Percentiles rank a stretch among this genome's conserved stretches.
phyloP scores from a whole-genome alignment of 2,113 vertebrate species.

The Seriola aureovittata region DNA sequence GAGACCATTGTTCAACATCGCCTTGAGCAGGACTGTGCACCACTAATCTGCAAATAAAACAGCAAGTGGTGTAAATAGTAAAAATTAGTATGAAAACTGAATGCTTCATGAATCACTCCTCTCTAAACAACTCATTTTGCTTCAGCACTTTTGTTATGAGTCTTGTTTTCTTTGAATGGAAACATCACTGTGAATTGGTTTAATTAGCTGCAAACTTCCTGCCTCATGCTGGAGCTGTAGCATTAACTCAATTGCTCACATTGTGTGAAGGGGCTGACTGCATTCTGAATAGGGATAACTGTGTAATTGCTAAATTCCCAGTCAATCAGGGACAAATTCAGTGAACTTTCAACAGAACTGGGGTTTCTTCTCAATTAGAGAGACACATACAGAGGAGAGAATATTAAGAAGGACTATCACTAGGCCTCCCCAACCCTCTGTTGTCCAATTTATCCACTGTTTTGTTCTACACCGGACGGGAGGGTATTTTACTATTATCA shows the following conservation, averaged over 20 bases:
- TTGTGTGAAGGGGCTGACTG: neutral
- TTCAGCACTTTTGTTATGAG: constrained; percentile 1
- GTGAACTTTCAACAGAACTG: too few relatives aligned
- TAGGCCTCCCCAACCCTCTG: neutral
- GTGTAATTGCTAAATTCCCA: too few relatives aligned
- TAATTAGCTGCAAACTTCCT: constrained; percentile 20
- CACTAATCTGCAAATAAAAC: neutral
- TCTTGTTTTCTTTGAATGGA: constrained; percentile 30
- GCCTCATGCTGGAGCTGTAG: neutral
- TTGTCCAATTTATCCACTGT: neutral
- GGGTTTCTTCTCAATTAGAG: too few relatives aligned
- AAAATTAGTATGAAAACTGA: neutral
- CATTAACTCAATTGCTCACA: neutral
- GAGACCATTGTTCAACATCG: neutral
- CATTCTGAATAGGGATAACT: too few relatives aligned
- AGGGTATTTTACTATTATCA: too few relatives aligned
- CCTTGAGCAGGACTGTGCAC: neutral
- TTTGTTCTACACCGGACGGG: too few relatives aligned
- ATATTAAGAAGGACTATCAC: neutral
- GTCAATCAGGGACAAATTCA: too few relatives aligned
- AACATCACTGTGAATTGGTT: constrained; percentile 27
- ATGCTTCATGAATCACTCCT: constrained; percentile 2
- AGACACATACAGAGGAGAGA: neutral
- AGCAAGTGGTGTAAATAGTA: neutral
- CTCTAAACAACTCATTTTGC: constrained; percentile 16